Conservation (phyloP, 2,113 vertebrate genomes). For the Felis chaus region DNA sequence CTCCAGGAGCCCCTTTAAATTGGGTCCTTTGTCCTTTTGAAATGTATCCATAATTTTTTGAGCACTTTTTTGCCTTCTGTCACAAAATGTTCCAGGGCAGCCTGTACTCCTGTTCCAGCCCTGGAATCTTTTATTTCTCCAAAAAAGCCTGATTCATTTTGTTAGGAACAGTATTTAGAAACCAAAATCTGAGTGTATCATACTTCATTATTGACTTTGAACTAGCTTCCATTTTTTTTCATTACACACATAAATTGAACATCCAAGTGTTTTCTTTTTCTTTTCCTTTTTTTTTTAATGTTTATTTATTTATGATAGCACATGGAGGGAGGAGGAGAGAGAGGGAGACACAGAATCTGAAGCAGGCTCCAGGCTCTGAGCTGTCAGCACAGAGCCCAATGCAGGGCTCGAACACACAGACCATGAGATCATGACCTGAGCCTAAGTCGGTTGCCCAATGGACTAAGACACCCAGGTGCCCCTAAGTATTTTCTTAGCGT, state of each 20-base stretch:
- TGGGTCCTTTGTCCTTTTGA: not conserved
- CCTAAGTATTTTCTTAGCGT: not conserved
- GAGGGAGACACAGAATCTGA: no score
- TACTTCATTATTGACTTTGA: constrained; percentile 21
- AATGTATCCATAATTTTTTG: not conserved
- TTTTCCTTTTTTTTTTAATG: no score
- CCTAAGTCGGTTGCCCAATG: no score
- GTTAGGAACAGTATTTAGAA: not conserved
- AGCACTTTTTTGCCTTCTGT: not conserved
- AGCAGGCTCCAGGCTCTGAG: no score
- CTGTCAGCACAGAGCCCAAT: no score
- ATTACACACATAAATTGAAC: not conserved
- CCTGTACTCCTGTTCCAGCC: not conserved
- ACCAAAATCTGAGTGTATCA: not conserved
- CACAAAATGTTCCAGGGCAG: not conserved
- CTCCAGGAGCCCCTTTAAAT: not conserved
- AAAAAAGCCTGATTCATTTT: constrained; percentile 16
- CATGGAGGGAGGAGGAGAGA: no score
- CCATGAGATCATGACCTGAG: no score
- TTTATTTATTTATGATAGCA: no score
- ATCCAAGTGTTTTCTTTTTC: not conserved
- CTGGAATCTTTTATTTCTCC: not conserved
- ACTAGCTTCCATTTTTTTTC: not conserved
- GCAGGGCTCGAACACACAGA: no score
- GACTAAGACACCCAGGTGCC: no score